Conservation (phyloP, 2,797 vertebrate species). For the Urocyon cinereoargenteus region DNA sequence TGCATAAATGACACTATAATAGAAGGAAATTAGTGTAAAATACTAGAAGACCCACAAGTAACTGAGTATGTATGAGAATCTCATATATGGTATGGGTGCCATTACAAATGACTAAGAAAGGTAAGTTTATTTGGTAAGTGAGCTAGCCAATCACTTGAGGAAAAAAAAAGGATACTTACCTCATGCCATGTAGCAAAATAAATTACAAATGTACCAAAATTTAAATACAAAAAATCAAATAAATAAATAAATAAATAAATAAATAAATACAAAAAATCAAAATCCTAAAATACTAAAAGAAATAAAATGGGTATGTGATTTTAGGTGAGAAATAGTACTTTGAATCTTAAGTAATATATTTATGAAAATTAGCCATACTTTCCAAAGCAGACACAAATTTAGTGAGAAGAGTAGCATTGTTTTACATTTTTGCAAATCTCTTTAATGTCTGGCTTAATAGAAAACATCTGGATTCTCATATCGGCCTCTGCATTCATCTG, state of each 20-base stretch:
- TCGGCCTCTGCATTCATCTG: constrained; percentile 54
- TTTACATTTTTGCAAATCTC: constrained; percentile 66
- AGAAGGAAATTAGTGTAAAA: neutral
- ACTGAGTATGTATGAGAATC: neutral
- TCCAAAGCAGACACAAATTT: constrained; percentile 56
- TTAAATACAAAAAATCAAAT: constrained; percentile 40
- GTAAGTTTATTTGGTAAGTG: constrained; percentile 7
- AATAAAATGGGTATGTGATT: neutral
- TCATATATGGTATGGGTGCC: neutral
- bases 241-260: constrained; percentile 43
- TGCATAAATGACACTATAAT: neutral
- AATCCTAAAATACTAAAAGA: constrained; percentile 40
- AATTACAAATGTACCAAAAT: neutral
- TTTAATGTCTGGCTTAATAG: constrained; percentile 57
- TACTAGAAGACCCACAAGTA: neutral
- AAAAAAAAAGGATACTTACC: neutral
- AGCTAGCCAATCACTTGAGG: neutral
- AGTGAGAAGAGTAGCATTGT: constrained; percentile 11
- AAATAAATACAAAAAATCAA: constrained; percentile 35
- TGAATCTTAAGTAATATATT: constrained; percentile 39
- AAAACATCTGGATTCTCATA: constrained; percentile 62
- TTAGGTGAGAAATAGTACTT: constrained; percentile 33
- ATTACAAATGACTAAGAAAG: constrained; percentile 37
- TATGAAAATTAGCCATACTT: constrained; percentile 35
- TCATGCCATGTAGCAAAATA: constrained; percentile 9